Conservation (phyloP, 2,113 vertebrate genomes). For the Hemibagrus wyckioides region DNA sequence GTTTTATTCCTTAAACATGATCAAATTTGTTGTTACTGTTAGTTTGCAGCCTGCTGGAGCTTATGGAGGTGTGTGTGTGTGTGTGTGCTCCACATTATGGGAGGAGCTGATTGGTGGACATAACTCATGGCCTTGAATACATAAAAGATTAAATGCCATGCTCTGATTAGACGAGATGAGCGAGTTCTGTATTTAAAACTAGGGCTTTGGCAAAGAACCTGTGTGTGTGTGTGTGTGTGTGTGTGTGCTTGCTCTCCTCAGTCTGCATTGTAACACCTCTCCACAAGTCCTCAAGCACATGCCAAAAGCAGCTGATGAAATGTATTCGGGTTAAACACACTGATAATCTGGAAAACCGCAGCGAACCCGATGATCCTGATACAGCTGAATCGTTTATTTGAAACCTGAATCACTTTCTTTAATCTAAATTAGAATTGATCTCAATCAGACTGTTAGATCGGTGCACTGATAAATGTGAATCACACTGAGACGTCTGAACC, state of each 20-base stretch:
- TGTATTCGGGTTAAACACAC: not conserved
- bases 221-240: not conserved
- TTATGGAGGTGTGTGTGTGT: not conserved
- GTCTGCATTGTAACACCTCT: constrained; percentile 25
- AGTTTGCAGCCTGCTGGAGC: not conserved
- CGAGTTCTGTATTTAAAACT: constrained; percentile 3
- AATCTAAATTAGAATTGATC: not conserved
- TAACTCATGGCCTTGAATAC: constrained; percentile 21
- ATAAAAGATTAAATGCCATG: not conserved
- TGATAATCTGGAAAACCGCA: not conserved
- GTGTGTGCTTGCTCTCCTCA: not conserved
- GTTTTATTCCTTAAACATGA: no score
- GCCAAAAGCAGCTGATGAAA: constrained; percentile 13
- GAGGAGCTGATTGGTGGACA: constrained; percentile 54
- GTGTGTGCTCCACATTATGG: no score
- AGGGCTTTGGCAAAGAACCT: not conserved
- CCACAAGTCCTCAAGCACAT: constrained; percentile 13
- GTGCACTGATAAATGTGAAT: not conserved
- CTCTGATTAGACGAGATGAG: constrained; percentile 14
- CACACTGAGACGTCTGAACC: not conserved
- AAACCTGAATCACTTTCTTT: not conserved
- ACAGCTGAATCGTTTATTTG: not conserved
- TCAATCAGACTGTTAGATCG: not conserved
- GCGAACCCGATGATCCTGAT: not conserved
- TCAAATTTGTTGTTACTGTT: no score